These are phyloP conservation scores for Heliconius himera DNA, from an alignment of 1,140 invertebrate genomes.

Conservation along the genomic window DNA sequence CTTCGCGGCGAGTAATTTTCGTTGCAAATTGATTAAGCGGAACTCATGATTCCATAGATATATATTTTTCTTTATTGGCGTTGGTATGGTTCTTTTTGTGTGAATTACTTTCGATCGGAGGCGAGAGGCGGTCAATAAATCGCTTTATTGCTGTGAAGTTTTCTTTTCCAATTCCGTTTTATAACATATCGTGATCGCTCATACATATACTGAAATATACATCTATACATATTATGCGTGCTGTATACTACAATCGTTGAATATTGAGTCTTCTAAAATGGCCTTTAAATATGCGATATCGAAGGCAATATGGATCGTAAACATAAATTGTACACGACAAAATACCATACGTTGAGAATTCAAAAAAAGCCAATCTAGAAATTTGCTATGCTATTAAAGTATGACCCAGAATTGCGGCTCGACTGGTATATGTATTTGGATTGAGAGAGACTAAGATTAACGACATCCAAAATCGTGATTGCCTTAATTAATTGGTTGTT, in stretches of 20 bases:
- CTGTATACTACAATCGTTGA: constrained; percentile 18
- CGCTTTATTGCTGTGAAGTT: constrained; percentile 25
- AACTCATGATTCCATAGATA: constrained; percentile 53
- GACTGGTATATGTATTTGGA: constrained; percentile 35
- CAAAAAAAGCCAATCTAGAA: constrained; percentile 40
- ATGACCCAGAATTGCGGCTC: constrained; percentile 57
- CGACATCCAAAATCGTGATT: constrained; percentile 41
- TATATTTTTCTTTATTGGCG: constrained; percentile 44
- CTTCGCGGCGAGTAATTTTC: constrained; percentile 50
- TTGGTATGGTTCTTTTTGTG: constrained; percentile 36
- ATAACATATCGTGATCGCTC: not conserved
- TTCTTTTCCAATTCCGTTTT: constrained; percentile 33
- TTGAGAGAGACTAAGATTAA: constrained; percentile 37
- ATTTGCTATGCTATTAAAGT: constrained; percentile 60
- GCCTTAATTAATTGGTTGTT: constrained; percentile 46
- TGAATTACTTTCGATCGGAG: constrained; percentile 41
- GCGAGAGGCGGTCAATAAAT: constrained; percentile 34
- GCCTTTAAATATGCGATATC: constrained; percentile 6
- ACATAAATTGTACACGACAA: constrained; percentile 39
- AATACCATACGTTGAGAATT: constrained; percentile 41
- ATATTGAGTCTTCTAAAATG: constrained; percentile 7
- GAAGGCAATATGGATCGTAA: constrained; percentile 38
- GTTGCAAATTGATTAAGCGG: constrained; percentile 58
- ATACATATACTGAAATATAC: constrained; percentile 4
- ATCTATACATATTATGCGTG: not conserved